Conservation (phyloP, 2,113 vertebrate genomes). For the Rhinolophus ferrumequinum region DNA sequence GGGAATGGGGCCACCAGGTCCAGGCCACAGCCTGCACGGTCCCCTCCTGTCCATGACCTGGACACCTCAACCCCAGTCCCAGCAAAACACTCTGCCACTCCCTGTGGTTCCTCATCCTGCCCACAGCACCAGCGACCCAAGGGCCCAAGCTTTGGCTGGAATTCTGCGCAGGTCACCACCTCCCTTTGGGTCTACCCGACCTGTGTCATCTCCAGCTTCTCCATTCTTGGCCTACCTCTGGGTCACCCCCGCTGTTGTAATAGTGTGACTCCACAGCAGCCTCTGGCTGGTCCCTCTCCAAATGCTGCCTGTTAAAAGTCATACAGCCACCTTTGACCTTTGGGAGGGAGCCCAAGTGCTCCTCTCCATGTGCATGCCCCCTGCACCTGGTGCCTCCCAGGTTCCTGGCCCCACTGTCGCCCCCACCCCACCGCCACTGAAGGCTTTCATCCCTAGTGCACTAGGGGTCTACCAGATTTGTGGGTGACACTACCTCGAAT, state of each 20-base stretch:
- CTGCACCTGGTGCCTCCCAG: neutral
- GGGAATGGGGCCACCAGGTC: rapidly evolving
- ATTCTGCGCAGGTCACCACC: too few species aligned
- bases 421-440: neutral
- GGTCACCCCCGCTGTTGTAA: neutral
- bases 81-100: too few species aligned
- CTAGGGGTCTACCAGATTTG: neutral
- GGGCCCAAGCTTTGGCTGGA: neutral
- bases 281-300: too few species aligned
- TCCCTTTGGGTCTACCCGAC: neutral
- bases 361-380: rapidly evolving
- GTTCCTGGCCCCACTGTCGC: neutral
- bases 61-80: neutral
- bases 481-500: rapidly evolving
- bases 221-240: neutral
- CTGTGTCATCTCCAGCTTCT: neutral
- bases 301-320: neutral
- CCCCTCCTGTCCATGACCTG: neutral
- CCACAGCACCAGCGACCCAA: rapidly evolving
- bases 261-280: rapidly evolving
- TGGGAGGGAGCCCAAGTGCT: neutral
- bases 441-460: neutral
- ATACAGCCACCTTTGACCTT: neutral
- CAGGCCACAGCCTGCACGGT: rapidly evolving
- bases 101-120: rapidly evolving